Conservation (phyloP, 1,140 invertebrate species). For the Drosophila insularis region DNA sequence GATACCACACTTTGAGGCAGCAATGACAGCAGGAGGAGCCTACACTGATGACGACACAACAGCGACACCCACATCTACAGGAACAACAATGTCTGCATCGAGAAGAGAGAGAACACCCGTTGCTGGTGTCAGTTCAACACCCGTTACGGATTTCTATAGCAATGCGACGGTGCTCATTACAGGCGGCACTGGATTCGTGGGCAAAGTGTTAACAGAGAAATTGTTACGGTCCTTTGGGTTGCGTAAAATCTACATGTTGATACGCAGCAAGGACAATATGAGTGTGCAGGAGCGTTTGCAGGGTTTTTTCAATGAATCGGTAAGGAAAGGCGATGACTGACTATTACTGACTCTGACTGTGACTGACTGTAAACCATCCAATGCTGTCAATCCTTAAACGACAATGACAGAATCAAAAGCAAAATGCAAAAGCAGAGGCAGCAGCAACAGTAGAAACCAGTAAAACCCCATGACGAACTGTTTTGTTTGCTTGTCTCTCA, state of each 20-base stretch:
- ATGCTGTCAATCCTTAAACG: conserved; percentile 24
- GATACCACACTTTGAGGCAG: conserved; percentile 40
- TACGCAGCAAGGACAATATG: conserved; percentile 91
- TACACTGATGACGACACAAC: conserved; percentile 15
- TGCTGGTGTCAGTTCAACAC: conserved; percentile 38
- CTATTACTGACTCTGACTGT: conserved; percentile 27
- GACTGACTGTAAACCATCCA: conserved; percentile 4
- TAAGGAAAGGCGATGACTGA: conserved; percentile 73
- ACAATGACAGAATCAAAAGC: conserved; percentile 44
- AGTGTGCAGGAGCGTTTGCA: conserved; percentile 86
- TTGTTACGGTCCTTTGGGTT: conserved; percentile 90
- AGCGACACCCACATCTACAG: not conserved
- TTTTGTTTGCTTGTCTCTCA: conserved; percentile 16
- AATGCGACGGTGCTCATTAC: conserved; percentile 85
- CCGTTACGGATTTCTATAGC: conserved; percentile 82
- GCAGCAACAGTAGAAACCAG: no score
- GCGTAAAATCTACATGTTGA: conserved; percentile 89
- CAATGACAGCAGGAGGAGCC: conserved; percentile 17
- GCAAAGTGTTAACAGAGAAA: conserved; percentile 94
- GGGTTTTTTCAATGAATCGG: conserved; percentile 86
- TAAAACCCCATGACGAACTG: not conserved
- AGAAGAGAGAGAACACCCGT: conserved; percentile 5
- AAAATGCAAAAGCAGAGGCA: not conserved
- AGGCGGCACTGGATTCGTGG: conserved; percentile 92
- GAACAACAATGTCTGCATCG: no score